Evolutionary conservation across 2,113 vertebrate species (phyloP).

Genomic region (Polypterus bichir): DNA sequence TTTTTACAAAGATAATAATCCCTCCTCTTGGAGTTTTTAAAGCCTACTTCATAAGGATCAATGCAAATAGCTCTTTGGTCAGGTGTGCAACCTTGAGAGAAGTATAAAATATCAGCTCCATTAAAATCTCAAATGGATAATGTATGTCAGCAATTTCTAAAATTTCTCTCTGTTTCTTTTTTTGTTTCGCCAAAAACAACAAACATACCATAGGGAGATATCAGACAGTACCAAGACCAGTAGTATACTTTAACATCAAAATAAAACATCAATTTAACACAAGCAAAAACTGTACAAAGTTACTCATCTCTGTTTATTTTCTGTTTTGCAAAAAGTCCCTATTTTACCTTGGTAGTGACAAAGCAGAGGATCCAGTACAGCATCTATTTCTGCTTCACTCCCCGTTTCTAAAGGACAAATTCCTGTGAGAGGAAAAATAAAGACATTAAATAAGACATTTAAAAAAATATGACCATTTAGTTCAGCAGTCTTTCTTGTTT

Average conservation of each 20-base stretch:
- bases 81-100: slow-evolving; percentile 46
- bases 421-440: slow-evolving; percentile 42
- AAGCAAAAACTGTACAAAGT: no score
- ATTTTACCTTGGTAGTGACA: slow-evolving; percentile 68
- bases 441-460: no score
- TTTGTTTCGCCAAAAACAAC: not conserved
- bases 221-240: not conserved
- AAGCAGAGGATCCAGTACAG: slow-evolving; percentile 63
- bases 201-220: not conserved
- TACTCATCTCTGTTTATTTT: slow-evolving; percentile 21
- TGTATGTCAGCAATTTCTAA: no score
- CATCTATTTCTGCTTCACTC: slow-evolving; percentile 77
- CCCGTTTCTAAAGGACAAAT: slow-evolving; percentile 68
- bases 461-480: no score
- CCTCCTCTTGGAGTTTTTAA: slow-evolving; percentile 49
- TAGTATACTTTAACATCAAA: slow-evolving; percentile 1
- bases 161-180: no score
- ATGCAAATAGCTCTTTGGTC: slow-evolving; percentile 49
- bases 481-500: no score
- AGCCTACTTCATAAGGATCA: slow-evolving; percentile 48
- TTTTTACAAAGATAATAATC: slow-evolving; percentile 45
- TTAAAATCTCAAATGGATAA: no score
- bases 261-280: no score
- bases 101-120: not conserved
- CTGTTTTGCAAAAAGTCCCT: slow-evolving; percentile 56